phyloP scores from a whole-genome alignment of 2,797 vertebrate genomes.

The Tarsius wallacei region DNA sequence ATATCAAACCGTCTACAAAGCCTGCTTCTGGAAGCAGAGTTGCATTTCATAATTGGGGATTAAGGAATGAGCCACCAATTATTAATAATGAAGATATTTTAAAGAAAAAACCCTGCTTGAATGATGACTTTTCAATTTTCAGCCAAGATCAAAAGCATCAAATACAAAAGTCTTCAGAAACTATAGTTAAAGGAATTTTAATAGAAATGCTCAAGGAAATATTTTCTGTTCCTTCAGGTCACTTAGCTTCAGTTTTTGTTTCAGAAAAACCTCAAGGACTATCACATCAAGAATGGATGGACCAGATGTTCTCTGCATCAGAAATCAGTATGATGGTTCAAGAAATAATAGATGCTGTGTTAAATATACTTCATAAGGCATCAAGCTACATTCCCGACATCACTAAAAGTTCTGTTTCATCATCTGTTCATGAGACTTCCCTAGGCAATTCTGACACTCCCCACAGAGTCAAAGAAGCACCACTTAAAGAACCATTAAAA shows the following conservation, averaged over 20 bases:
- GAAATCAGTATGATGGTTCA: slow-evolving; percentile 75
- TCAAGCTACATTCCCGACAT: slow-evolving; percentile 27
- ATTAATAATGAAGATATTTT: slow-evolving; percentile 49
- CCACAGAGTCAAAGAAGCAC: neutral
- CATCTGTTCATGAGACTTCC: slow-evolving; percentile 47
- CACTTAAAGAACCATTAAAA: slow-evolving; percentile 55
- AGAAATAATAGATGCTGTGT: slow-evolving; percentile 81
- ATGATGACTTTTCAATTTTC: slow-evolving; percentile 59
- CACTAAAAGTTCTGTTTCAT: neutral
- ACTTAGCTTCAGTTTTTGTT: neutral
- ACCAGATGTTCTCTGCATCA: slow-evolving; percentile 75
- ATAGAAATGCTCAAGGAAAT: slow-evolving; percentile 71
- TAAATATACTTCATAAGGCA: slow-evolving; percentile 80
- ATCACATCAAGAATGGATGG: slow-evolving; percentile 57
- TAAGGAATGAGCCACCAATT: slow-evolving; percentile 20
- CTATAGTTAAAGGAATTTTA: slow-evolving; percentile 72
- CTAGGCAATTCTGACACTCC: slow-evolving; percentile 7
- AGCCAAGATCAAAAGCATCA: slow-evolving; percentile 78
- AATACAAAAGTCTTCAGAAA: slow-evolving; percentile 81
- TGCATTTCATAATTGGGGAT: neutral
- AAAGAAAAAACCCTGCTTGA: neutral
- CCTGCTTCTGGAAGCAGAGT: neutral
- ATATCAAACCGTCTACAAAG: neutral
- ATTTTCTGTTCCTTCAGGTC: neutral
- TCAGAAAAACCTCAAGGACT: slow-evolving; percentile 37